Conservation (phyloP, 2,113 vertebrate genomes). For the Eonycteris spelaea region DNA sequence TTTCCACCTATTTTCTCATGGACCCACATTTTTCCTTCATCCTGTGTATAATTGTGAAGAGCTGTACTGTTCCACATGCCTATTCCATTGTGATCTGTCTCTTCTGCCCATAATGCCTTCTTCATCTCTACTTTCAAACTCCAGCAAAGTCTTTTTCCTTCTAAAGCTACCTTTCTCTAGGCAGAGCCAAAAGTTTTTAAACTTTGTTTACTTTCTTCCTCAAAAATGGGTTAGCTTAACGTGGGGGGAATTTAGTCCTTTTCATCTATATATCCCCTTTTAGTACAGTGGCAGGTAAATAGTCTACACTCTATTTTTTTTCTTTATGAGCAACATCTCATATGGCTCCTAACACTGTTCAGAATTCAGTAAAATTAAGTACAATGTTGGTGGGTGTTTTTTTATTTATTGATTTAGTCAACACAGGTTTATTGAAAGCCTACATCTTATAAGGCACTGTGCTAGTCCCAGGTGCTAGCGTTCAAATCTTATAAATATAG, state of each 20-base stretch:
- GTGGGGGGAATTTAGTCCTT: background rate
- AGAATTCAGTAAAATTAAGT: background rate
- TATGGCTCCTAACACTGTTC: background rate
- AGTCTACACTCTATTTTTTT: background rate
- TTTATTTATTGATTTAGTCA: background rate
- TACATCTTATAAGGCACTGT: background rate
- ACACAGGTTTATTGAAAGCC: background rate
- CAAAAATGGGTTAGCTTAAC: background rate
- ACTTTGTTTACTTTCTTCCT: background rate
- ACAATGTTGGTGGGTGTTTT: fast-evolving
- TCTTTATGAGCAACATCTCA: background rate
- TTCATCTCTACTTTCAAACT: background rate
- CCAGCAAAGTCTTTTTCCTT: background rate
- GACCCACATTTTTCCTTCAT: background rate
- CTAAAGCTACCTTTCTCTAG: background rate
- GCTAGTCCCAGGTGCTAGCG: fast-evolving
- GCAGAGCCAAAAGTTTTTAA: background rate
- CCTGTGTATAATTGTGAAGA: background rate
- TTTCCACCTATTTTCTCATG: background rate
- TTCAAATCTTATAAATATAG: background rate
- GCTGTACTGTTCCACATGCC: fast-evolving
- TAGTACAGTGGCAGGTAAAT: background rate
- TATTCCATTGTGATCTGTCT: fast-evolving
- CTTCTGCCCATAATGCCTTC: background rate
- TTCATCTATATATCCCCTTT: background rate